These are phyloP conservation scores for Cygnus olor DNA, from an alignment of 2,797 vertebrate genomes.

Conservation along the genomic window DNA sequence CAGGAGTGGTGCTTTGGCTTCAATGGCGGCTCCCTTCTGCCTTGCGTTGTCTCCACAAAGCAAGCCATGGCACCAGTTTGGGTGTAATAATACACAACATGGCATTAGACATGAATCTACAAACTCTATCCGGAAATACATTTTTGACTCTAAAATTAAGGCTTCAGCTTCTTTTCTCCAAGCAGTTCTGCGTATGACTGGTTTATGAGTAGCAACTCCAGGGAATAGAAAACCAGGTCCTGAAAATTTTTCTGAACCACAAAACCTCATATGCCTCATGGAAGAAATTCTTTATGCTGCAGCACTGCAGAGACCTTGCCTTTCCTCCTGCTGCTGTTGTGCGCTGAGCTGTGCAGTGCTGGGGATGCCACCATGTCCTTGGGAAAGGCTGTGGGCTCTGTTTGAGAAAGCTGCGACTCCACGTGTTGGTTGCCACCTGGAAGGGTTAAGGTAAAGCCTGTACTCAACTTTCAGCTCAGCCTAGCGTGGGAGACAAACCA, in stretches of 20 bases:
- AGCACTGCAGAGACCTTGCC: background rate
- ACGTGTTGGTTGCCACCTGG: background rate
- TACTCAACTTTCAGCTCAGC: background rate
- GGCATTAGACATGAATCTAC: background rate
- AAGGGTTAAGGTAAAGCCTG: background rate
- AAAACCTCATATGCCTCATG: conserved; percentile 33
- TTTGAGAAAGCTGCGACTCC: background rate
- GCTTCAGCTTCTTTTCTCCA: background rate
- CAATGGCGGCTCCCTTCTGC: background rate
- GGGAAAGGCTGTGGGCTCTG: background rate
- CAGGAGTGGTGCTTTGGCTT: background rate
- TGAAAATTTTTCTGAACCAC: conserved; percentile 8
- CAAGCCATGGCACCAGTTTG: background rate
- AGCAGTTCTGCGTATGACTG: background rate
- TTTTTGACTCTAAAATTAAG: background rate
- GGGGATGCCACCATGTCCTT: fast-evolving
- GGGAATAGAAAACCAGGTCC: background rate
- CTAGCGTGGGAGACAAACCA: background rate
- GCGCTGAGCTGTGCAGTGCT: background rate
- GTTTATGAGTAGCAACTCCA: background rate
- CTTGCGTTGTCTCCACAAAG: background rate
- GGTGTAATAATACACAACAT: background rate
- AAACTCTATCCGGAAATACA: background rate
- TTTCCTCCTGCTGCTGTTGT: background rate
- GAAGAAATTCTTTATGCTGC: conserved; percentile 25